Conservation (phyloP, 2,797 vertebrate species). For the Morelia viridis region DNA sequence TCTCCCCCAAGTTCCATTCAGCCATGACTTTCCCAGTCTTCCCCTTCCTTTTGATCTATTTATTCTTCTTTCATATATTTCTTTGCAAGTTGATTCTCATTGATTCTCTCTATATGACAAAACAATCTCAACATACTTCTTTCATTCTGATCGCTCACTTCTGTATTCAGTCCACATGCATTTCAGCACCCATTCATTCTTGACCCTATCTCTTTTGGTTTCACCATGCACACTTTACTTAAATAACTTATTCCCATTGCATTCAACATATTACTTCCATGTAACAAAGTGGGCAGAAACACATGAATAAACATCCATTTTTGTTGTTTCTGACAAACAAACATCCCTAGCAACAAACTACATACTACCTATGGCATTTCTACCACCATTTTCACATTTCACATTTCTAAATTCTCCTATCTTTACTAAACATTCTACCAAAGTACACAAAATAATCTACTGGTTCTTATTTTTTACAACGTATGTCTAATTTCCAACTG, state of each 20-base stretch:
- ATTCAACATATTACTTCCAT: background rate
- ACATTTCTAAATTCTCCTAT: too few species aligned
- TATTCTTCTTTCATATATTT: background rate
- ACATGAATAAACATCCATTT: background rate
- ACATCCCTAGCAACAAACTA: too few species aligned
- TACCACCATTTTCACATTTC: too few species aligned
- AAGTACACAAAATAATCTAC: too few species aligned
- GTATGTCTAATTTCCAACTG: too few species aligned
- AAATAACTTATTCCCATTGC: background rate
- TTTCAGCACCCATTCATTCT: background rate
- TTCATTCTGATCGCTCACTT: background rate
- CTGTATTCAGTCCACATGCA: background rate
- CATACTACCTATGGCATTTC: too few species aligned
- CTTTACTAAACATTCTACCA: too few species aligned
- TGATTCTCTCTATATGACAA: background rate
- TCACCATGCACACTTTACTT: background rate
- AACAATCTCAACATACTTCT: background rate
- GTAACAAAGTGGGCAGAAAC: background rate
- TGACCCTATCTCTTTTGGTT: background rate
- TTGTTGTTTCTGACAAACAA: background rate
- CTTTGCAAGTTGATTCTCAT: background rate
- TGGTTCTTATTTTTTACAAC: too few species aligned
- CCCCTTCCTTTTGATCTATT: background rate
- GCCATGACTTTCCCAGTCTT: background rate
- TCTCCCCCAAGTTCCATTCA: background rate